Percentiles rank a stretch among this genome's conserved stretches.
Conservation (phyloP, 2,113 vertebrate species). For the Willisornis vidua region DNA sequence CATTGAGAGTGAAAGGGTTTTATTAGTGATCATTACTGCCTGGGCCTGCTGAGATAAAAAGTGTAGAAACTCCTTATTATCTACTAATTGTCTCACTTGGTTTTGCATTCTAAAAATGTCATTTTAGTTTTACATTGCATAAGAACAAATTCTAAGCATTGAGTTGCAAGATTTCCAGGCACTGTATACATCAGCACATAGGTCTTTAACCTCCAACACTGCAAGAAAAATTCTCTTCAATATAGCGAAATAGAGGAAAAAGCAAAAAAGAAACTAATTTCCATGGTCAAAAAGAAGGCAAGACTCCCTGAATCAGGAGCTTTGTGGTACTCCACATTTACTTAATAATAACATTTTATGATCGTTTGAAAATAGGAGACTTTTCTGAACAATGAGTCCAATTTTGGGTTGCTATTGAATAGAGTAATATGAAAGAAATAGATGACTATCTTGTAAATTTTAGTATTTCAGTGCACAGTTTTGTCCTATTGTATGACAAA, state of each 20-base stretch:
- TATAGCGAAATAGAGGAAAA: not conserved
- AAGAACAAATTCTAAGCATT: conserved; percentile 15
- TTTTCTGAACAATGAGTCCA: not conserved
- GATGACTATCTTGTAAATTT: not conserved
- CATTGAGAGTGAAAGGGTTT: not conserved
- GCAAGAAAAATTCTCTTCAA: not conserved
- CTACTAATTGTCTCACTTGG: conserved; percentile 21
- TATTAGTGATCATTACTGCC: conserved; percentile 34
- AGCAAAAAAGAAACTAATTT: not conserved
- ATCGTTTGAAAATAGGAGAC: not conserved
- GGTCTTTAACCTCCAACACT: not conserved
- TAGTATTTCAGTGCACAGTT: not conserved
- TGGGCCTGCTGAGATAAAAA: not conserved
- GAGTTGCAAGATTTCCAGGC: not conserved
- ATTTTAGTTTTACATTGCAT: not conserved
- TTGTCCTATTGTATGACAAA: not conserved
- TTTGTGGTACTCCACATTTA: not conserved
- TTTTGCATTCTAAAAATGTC: not conserved
- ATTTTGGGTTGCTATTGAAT: not conserved
- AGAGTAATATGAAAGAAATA: not conserved
- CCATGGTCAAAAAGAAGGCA: not conserved
- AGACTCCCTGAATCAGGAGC: not conserved
- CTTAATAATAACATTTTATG: not conserved
- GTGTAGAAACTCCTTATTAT: not conserved
- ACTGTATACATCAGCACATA: conserved; percentile 1